A percentile compares a stretch with the other conserved stretches of the same genome.
phyloP scores from a whole-genome alignment of 1,140 invertebrate species.

The roundworm (Caenorhabditis elegans) region WBcel235 BX284606.5:3426501-3427000 shows the following conservation, averaged over 20 bases:
- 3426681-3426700: neutral
- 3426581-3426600: too few species aligned
- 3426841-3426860: too few species aligned
- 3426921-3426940: neutral
- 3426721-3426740: conserved; percentile 8
- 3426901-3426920: neutral
- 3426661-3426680: conserved; percentile 33
- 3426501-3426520: too few species aligned
- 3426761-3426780: neutral
- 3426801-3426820: too few species aligned
- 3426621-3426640: neutral
- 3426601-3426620: too few species aligned
- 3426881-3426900: neutral
- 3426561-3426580: too few species aligned
- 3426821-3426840: too few species aligned
- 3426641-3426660: conserved; percentile 8
- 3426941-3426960: neutral
- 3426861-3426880: neutral
- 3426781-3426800: neutral
- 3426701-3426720: conserved; percentile 14
- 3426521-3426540: too few species aligned
- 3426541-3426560: too few species aligned
- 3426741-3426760: conserved; percentile 33
- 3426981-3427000: neutral
- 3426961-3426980: neutral